Evolutionary conservation across 1,140 invertebrate species (phyloP), one percentile per base, ranked within the genome.

Genomic region (Anthonomus grandis): DNA sequence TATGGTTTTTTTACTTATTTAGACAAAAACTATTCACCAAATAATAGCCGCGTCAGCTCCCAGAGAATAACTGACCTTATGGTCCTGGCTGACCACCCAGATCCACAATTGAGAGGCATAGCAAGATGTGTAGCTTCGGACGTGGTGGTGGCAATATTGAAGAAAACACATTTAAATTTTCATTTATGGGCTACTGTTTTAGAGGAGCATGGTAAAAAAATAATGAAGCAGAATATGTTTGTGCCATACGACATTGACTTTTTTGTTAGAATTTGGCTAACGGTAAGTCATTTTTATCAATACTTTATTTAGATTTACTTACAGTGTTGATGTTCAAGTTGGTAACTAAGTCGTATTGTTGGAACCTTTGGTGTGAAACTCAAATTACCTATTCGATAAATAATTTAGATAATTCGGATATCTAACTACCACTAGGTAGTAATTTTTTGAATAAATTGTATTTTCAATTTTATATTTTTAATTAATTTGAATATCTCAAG

Each of bases 61-160:
- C 82, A 84, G 69, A 74, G 78, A 60, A 79, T 93, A 41, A 77
- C 76, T 15, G 89, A 93, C 70, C 70, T 92, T 23, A 74, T 86
- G 21, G 72, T 87, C 13, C 87, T 86, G 69, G 79, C 81, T 24
- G 71, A 78, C 64, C 90, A 93, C 72, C 71, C 78, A 31, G 91
- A 95, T 76, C 92, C 91, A 0, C 89, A 94, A 67, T 78, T 95
- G 17, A 78, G 90, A 62, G 90, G 91, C 5, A 79, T 86, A 54
- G 77, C 85, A 4, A 80, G 86, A 38, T 73, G 84, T 13, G 70
- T 89, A 46, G 75, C 89, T 48, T 86, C 85, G 2, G 81, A 78
- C 61, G 83, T 89, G 65, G 71, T 93, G 22, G 77, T 79, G 37
- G 73, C 84, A 1, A 78, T 82, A 1, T 76, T 89, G 19, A 74